Evolutionary conservation across 64 coral and sea anemone species (phyloP).

Genomic region (Porites australiensis): DNA sequence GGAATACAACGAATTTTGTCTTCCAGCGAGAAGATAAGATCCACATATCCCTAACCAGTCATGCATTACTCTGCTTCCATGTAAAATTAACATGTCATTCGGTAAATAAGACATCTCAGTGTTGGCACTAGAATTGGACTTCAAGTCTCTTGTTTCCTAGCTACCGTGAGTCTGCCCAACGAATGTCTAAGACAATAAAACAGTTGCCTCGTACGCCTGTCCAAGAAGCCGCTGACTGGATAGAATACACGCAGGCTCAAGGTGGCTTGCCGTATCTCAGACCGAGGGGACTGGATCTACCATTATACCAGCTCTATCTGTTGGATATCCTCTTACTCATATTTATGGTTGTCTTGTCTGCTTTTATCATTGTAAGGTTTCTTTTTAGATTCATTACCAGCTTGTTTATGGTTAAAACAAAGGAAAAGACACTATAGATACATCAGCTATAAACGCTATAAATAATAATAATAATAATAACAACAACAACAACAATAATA

Average conservation of each 20-base stretch:
- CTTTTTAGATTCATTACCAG: background rate
- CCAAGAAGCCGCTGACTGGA: conserved; percentile 40
- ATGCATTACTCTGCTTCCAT: no score
- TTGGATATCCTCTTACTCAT: conserved; percentile 11
- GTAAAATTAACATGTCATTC: no score
- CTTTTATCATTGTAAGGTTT: background rate
- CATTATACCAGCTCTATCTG: conserved; percentile 60
- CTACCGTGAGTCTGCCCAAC: conserved; percentile 3
- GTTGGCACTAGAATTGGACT: background rate
- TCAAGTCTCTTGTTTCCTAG: background rate
- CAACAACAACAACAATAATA: no score
- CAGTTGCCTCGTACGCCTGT: conserved; percentile 15
- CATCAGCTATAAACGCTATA: background rate
- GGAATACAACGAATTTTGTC: no score
- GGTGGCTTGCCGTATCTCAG: conserved; percentile 18
- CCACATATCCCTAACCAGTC: no score
- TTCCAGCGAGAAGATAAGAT: no score
- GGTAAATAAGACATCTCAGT: no score
- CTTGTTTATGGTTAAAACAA: background rate
- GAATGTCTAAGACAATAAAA: conserved; percentile 24
- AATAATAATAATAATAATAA: no score
- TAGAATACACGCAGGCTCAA: conserved; percentile 50
- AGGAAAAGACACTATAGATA: background rate
- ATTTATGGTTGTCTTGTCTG: background rate
- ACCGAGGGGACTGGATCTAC: conserved; percentile 26